phyloP scores from a whole-genome alignment of 2,113 vertebrate species.

The Sardina pilchardus region DNA sequence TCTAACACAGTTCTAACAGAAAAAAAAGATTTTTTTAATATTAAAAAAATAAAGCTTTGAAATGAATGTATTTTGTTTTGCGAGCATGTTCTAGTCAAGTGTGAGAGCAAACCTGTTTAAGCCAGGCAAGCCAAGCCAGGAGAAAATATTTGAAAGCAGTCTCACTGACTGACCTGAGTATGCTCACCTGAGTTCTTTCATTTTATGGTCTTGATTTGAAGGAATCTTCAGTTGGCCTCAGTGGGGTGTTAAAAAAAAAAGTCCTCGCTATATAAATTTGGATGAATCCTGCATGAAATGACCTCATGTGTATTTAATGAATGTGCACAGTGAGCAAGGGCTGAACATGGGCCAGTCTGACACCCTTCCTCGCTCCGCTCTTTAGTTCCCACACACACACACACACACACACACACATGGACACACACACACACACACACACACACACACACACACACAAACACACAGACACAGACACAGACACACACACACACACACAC shows the following conservation, averaged over 20 bases:
- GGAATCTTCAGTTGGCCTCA: background rate
- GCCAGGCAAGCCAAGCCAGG: background rate
- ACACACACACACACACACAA: too few species aligned
- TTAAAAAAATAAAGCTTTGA: conserved; percentile 18
- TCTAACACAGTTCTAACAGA: conserved; percentile 18
- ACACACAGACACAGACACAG: too few species aligned
- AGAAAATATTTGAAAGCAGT: background rate
- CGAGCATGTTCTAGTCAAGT: background rate
- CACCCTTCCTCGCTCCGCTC: background rate
- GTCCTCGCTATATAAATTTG: too few species aligned
- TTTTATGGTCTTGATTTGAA: background rate
- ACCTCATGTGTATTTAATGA: background rate
- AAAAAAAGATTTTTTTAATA: conserved; percentile 13
- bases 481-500: background rate
- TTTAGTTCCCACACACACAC: background rate
- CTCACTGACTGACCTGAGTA: background rate
- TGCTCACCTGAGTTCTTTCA: background rate
- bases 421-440: too few species aligned
- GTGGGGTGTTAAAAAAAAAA: too few species aligned
- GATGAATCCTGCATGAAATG: background rate
- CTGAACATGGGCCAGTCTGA: background rate
- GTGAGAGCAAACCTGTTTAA: background rate
- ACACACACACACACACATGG: too few species aligned
- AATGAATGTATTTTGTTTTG: background rate
- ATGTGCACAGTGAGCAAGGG: background rate